These are phyloP conservation scores for Galaxias olidus DNA, from an alignment of 2,797 vertebrate species.

Conservation along the genomic window DNA sequence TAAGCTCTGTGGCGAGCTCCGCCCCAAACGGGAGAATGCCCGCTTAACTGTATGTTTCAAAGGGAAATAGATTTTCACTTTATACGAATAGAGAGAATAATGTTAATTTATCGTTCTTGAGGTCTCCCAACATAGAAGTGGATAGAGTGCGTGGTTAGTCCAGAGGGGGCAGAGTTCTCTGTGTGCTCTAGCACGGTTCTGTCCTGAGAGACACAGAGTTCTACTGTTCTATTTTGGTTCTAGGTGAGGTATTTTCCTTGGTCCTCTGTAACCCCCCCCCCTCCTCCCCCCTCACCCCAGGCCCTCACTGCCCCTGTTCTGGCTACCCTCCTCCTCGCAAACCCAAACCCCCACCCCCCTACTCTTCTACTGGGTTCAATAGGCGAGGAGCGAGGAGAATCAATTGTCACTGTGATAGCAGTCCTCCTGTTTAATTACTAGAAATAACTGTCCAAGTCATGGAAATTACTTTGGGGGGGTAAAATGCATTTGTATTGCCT, in stretches of 20 bases:
- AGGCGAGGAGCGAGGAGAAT: slow-evolving; percentile 19
- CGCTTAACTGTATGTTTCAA: slow-evolving; percentile 22
- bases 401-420: slow-evolving; percentile 28
- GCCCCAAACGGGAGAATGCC: slow-evolving; percentile 7
- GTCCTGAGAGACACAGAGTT: slow-evolving; percentile 1
- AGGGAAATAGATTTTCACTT: slow-evolving; percentile 41
- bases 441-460: slow-evolving; percentile 56
- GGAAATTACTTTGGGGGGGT: slow-evolving; percentile 49
- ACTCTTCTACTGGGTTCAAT: slow-evolving; percentile 36
- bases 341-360: slow-evolving; percentile 45
- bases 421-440: slow-evolving; percentile 16
- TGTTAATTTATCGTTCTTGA: slow-evolving; percentile 25
- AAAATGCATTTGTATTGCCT: slow-evolving; percentile 61
- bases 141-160: slow-evolving; percentile 5
- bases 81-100: slow-evolving; percentile 38
- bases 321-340: slow-evolving; percentile 8
- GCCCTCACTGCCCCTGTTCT: slow-evolving; percentile 5
- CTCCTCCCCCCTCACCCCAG: background rate
- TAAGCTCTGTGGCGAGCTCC: slow-evolving; percentile 50
- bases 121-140: slow-evolving; percentile 13
- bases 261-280: background rate
- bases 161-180: slow-evolving; percentile 23
- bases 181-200: background rate
- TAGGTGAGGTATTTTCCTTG: background rate
- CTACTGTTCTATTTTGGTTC: slow-evolving; percentile 5